Conservation (phyloP, 2,113 vertebrate genomes). For the Thamnophis sirtalis region DNA sequence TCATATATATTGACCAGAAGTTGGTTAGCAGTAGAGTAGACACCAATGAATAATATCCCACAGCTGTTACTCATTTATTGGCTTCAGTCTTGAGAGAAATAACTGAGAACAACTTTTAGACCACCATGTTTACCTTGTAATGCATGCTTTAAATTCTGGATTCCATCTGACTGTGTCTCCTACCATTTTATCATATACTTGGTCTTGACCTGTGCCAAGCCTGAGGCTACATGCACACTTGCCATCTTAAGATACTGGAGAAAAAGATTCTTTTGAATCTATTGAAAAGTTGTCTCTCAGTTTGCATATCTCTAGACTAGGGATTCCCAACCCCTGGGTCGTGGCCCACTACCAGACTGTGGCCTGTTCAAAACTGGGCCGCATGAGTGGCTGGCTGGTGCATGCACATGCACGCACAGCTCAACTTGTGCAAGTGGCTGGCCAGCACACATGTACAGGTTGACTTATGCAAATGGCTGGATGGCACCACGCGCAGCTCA, state of each 20-base stretch:
- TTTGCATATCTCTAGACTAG: not conserved
- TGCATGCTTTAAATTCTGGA: not conserved
- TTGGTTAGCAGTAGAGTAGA: not conserved
- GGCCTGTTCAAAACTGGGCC: no score
- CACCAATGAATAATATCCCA: not conserved
- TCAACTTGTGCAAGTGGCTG: not conserved
- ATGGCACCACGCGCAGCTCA: fast-evolving
- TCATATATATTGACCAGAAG: not conserved
- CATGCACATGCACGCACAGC: no score
- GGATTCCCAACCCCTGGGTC: no score
- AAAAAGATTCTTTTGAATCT: not conserved
- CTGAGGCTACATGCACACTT: not conserved
- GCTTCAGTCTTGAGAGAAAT: not conserved
- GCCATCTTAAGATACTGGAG: not conserved
- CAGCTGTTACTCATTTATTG: not conserved
- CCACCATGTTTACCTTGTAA: not conserved
- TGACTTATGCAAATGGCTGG: not conserved
- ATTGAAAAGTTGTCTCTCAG: not conserved
- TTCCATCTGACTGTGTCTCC: not conserved
- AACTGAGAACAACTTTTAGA: not conserved
- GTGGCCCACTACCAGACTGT: no score
- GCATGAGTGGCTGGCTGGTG: not conserved
- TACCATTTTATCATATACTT: not conserved
- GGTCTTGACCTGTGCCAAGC: not conserved
- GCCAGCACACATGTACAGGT: not conserved